phyloP scores from a whole-genome alignment of 2,888 invertebrate species.

The Hyppa rectilinea region DNA sequence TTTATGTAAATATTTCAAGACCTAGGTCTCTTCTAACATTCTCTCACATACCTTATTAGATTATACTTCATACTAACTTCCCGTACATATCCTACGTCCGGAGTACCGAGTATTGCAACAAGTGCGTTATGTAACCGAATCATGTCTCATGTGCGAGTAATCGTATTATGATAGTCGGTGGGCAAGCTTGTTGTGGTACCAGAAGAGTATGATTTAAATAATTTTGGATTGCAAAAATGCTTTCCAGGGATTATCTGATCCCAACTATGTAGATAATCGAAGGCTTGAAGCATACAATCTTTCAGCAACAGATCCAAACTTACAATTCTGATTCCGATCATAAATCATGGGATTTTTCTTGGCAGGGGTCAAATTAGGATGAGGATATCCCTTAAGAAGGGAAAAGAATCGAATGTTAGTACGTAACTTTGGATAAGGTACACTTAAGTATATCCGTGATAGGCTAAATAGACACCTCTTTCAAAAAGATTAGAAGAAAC shows the following conservation, averaged over 20 bases:
- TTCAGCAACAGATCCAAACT: constrained; percentile 8
- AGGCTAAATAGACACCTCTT: not conserved
- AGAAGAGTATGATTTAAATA: not conserved
- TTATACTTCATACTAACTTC: not conserved
- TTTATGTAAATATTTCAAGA: constrained; percentile 2
- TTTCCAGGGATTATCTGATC: not conserved
- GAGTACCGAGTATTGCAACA: constrained; percentile 36
- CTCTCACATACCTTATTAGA: not conserved
- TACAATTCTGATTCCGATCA: constrained; percentile 13
- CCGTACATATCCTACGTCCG: not conserved
- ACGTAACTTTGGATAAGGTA: not conserved
- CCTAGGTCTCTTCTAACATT: not conserved
- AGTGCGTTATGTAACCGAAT: constrained; percentile 28
- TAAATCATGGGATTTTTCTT: constrained; percentile 28
- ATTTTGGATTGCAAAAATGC: not conserved
- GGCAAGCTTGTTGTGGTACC: not conserved
- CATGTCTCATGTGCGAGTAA: constrained; percentile 8
- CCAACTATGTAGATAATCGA: not conserved
- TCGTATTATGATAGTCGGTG: constrained; percentile 20
- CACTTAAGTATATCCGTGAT: not conserved
- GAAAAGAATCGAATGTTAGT: not conserved
- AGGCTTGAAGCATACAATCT: not conserved
- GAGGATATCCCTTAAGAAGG: not conserved
- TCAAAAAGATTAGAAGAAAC: not conserved
- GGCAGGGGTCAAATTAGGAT: constrained; percentile 31